These are phyloP conservation scores for Corythornis madagascariensis DNA, from an alignment of 2,113 vertebrate species.

Conservation along the genomic window DNA sequence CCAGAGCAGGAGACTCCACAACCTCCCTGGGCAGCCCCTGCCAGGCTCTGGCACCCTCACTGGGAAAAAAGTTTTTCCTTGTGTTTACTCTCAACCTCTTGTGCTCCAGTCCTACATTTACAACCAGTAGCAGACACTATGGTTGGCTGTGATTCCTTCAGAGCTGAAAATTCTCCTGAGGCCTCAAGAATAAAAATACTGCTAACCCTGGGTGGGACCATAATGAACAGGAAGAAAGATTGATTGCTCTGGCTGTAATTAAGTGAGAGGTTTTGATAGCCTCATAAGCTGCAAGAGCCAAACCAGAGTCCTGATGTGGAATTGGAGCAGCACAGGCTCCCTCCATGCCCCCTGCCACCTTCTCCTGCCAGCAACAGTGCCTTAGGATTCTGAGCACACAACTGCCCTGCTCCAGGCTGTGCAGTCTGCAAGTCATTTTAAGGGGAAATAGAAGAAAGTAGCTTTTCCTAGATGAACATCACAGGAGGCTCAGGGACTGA, in stretches of 20 bases:
- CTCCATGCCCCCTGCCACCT: not conserved
- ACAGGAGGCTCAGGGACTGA: not conserved
- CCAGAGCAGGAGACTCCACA: too few relatives aligned
- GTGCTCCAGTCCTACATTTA: not conserved
- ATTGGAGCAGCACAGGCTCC: not conserved
- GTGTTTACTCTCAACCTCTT: too few relatives aligned
- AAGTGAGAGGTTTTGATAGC: constrained; percentile 32
- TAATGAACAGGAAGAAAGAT: constrained; percentile 39
- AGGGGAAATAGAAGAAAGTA: constrained; percentile 34
- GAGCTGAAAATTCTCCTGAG: not conserved
- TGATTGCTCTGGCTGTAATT: constrained; percentile 30
- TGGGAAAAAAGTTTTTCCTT: too few relatives aligned
- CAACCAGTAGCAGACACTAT: fast-evolving
- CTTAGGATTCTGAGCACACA: constrained; percentile 34
- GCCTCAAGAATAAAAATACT: constrained; percentile 29
- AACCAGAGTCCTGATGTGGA: not conserved
- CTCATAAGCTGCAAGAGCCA: constrained; percentile 1
- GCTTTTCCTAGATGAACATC: not conserved
- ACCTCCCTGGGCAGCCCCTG: too few relatives aligned
- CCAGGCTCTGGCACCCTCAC: too few relatives aligned
- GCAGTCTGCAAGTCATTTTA: constrained; percentile 47
- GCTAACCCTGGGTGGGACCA: not conserved
- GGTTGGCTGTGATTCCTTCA: not conserved
- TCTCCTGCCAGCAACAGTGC: not conserved
- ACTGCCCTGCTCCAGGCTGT: constrained; percentile 29